phyloP scores from a whole-genome alignment of 2,797 vertebrate genomes.

The Tarsius wallacei region DNA sequence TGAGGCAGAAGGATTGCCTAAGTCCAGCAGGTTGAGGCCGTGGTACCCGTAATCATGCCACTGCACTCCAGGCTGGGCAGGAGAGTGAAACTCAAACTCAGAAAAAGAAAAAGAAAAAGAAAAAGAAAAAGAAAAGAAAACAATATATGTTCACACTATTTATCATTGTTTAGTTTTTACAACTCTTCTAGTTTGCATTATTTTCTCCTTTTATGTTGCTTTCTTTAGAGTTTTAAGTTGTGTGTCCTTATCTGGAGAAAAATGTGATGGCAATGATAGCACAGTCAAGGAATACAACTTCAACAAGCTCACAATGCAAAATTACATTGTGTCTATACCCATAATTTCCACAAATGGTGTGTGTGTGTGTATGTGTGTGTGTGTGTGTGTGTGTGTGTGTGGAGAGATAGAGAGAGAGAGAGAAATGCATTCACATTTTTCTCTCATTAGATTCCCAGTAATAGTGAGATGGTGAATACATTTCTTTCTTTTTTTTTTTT shows the following conservation, averaged over 20 bases:
- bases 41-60: too few relatives aligned
- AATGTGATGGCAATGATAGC: slow-evolving; percentile 82
- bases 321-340: slow-evolving; percentile 23
- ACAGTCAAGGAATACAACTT: slow-evolving; percentile 60
- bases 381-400: neutral
- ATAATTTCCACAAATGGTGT: neutral
- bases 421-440: neutral
- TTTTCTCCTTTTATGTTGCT: slow-evolving; percentile 72
- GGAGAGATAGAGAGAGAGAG: too few relatives aligned
- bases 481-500: neutral
- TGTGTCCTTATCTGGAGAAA: slow-evolving; percentile 69
- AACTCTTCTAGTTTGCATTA: slow-evolving; percentile 77
- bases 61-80: too few relatives aligned
- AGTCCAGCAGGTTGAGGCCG: too few relatives aligned
- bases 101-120: too few relatives aligned
- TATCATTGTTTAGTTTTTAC: slow-evolving; percentile 83
- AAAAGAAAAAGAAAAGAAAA: too few relatives aligned
- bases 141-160: slow-evolving; percentile 23
- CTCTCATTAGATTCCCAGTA: neutral
- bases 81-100: too few relatives aligned
- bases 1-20: too few relatives aligned
- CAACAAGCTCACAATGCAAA: slow-evolving; percentile 45
- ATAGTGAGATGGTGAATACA: neutral
- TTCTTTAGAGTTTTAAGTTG: slow-evolving; percentile 79
- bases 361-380: too few relatives aligned